Evolutionary conservation across 2,797 vertebrate species (phyloP), one percentile per base, ranked within the genome.

Genomic region (Lacerta viridis): DNA sequence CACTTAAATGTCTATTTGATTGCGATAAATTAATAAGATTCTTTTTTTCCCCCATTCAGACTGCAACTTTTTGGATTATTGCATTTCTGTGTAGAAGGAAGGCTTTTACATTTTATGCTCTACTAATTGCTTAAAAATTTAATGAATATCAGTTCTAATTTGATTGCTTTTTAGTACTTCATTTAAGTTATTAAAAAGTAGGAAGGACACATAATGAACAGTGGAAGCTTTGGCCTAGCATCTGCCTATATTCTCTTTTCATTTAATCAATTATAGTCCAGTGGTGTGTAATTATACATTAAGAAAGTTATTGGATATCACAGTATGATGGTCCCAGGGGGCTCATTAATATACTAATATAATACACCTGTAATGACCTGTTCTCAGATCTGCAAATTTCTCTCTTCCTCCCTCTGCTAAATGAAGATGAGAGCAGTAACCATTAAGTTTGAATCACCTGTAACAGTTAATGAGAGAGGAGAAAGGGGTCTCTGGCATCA

Each of bases 181-280:
- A 96, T 95, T 97, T 97, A 97, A 96, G 95, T 96, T 97, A 96
- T 96, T 97, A 96, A 96, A 96, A 95, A 96, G 94, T 97, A 95
- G 94, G 95, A 96, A 97, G 95, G 95, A 96, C 95, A 94, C 93
- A 94, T 97, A 96, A 96, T 96, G 96, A 97, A 95, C 95, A 96
- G 94, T 94, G 95, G 93, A 96, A 96, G 95, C 94, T 95, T 95
- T 95, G 96, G 95, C 95, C 96, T 96, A 95, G 95, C 96, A 96
- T 97, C 96, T 97, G 96, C 95, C 97, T 96, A 95, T 96, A 95
- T 96, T 96, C 96, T 96, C 96, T 96, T 97, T 96, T 97, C 97
- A 97, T 97, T 97, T 97, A 97, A 97, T 97, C 97, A 97, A 96
- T 97, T 97, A 97, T 93, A 95, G 94, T 96, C 95, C 86, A 93